Evolutionary conservation across 2,797 vertebrate genomes (phyloP), one percentile per base, ranked within the genome.

Genomic region (Pteropus rufus): DNA sequence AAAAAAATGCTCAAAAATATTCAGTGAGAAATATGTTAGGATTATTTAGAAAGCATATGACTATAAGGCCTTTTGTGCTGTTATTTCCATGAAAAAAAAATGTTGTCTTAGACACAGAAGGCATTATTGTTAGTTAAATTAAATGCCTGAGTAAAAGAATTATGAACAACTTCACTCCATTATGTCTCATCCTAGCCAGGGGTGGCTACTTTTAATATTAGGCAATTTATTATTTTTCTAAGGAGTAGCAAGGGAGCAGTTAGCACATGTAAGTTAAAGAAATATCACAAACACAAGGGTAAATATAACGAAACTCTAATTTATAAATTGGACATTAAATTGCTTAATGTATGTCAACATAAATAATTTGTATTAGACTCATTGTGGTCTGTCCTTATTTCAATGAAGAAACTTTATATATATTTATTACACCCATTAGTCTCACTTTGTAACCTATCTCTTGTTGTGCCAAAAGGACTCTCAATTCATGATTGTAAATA

Each of bases 151-250:
- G 12, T 89, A 41, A 91, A 96, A 97, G 19, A 96, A 87, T 93
- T 41, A 98, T 75, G 18, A 96, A 97, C 91, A 88, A 54, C 26
- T 26, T 93, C 85, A 96, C 65, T 93, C 44, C 56, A 79, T 96
- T 97, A 26, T 95, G 73, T 96, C 88, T 97, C 95, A 95, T 96
- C 87, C 92, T 96, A 97, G 89, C 96, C 94, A 94, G 97, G 83
- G 96, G 92, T 96, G 95, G 93, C 91, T 97, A 86, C 84, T 96
- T 70, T 97, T 98, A 98, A 98, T 97, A 98, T 97, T 97, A 98
- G 97, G 62, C 82, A 93, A 97, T 97, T 97, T 97, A 95, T 98
- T 98, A 93, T 98, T 98, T 98, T 98, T 98, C 95, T 98, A 97
- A 97, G 95, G 96, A 98, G 91, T 80, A 97, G 12, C 94, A 97